Evolutionary conservation across 2,797 vertebrate species (phyloP).

Genomic region (Centroberyx gerrardi): DNA sequence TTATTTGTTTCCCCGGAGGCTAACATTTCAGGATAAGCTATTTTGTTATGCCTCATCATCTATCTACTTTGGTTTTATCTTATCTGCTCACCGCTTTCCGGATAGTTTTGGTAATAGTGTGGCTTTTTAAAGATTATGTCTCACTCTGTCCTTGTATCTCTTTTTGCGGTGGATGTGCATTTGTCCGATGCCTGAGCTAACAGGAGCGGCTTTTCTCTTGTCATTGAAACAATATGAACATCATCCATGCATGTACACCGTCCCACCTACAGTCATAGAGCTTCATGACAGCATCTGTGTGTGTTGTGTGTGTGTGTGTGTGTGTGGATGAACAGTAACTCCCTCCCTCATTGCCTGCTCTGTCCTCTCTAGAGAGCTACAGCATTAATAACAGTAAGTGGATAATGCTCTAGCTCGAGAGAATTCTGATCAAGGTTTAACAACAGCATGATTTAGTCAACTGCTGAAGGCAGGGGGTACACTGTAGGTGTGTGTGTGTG

Average conservation of each 20-base stretch:
- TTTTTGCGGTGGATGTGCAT: conserved; percentile 15
- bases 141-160: neutral
- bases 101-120: conserved; percentile 69
- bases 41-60: conserved; percentile 68
- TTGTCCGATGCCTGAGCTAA: conserved; percentile 27
- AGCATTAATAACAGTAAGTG: conserved; percentile 90
- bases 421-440: conserved; percentile 87
- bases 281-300: conserved; percentile 63
- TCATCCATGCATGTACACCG: conserved; percentile 49
- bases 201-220: conserved; percentile 19
- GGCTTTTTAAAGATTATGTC: conserved; percentile 45
- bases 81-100: conserved; percentile 52
- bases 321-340: neutral
- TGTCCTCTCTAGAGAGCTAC: conserved; percentile 78
- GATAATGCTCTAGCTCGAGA: conserved; percentile 85
- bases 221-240: conserved; percentile 26
- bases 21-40: conserved; percentile 65
- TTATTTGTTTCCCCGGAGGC: conserved; percentile 70
- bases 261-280: conserved; percentile 41
- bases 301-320: conserved; percentile 36
- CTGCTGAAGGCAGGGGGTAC: conserved; percentile 72
- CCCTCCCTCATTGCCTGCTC: conserved; percentile 50
- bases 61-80: conserved; percentile 62
- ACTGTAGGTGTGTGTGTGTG: conserved; percentile 42
- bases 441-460: conserved; percentile 81